A percentile compares a stretch with the other conserved stretches of the same genome.
Evolutionary conservation across 2,113 vertebrate genomes (phyloP).

Genomic region (Clarias macrocephalus): DNA sequence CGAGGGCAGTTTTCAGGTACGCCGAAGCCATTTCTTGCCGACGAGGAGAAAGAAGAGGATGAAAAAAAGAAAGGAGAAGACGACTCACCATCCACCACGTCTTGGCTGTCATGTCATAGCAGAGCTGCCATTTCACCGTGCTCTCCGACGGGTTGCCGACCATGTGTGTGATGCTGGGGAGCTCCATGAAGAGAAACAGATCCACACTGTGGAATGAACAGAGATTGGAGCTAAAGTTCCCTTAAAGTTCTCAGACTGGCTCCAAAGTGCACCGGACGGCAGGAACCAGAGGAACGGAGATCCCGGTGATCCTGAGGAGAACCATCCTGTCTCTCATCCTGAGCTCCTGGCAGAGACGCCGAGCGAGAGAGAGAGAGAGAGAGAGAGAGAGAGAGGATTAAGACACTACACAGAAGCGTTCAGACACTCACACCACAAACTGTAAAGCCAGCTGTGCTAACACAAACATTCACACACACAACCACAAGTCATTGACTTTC

Average conservation of each 20-base stretch:
- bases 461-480: conserved; percentile 36
- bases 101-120: conserved; percentile 82
- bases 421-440: conserved; percentile 45
- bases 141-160: conserved; percentile 52
- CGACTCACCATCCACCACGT: conserved; percentile 96
- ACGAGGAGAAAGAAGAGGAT: background rate
- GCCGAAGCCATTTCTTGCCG: background rate
- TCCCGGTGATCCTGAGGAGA: conserved; percentile 30
- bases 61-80: background rate
- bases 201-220: conserved; percentile 5
- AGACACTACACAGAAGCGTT: conserved; percentile 27
- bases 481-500: conserved; percentile 6
- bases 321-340: conserved; percentile 48
- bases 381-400: conserved; percentile 55
- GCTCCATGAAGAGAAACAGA: conserved; percentile 55
- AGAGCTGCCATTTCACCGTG: conserved; percentile 86
- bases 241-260: conserved; percentile 36
- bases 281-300: conserved; percentile 27
- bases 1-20: background rate
- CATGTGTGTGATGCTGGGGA: conserved; percentile 50
- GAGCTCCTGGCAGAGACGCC: conserved; percentile 35
- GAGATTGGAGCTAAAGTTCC: conserved; percentile 19
- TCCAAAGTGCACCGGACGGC: conserved; percentile 30
- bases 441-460: conserved; percentile 55
- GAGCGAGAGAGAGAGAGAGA: conserved; percentile 45